These are phyloP conservation scores for Melitaea athalia DNA, from an alignment of 2,888 invertebrate genomes.

Conservation along the genomic window DNA sequence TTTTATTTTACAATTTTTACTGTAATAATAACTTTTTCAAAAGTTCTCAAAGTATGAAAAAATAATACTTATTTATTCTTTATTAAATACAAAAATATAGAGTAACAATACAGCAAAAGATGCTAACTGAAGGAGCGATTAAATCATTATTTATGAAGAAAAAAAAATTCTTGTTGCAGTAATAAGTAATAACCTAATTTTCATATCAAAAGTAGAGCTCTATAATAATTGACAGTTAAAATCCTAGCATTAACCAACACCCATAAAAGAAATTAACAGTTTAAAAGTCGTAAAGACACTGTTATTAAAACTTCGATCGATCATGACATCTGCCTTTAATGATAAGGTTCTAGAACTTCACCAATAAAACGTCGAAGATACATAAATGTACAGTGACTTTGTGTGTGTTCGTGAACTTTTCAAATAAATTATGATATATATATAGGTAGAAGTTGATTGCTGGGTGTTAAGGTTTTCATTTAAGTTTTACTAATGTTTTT, in stretches of 20 bases:
- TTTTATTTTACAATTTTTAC: too few relatives aligned
- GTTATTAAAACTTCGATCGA: slow-evolving; percentile 10
- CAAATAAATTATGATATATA: slow-evolving; percentile 3
- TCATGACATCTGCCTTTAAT: slow-evolving; percentile 10
- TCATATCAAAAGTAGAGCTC: background rate
- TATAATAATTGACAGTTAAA: slow-evolving; percentile 1
- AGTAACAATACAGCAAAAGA: too few relatives aligned
- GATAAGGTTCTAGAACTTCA: slow-evolving; percentile 5
- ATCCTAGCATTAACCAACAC: background rate
- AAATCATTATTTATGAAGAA: too few relatives aligned
- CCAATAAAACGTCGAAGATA: slow-evolving; percentile 9
- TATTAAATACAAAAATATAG: too few relatives aligned
- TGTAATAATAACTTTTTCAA: too few relatives aligned
- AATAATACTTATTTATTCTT: too few relatives aligned
- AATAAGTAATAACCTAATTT: background rate
- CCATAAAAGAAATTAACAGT: slow-evolving; percentile 2
- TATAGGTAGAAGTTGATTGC: background rate
- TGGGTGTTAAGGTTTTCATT: background rate
- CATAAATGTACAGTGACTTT: slow-evolving; percentile 9
- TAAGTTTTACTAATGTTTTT: background rate
- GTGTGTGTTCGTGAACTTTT: background rate
- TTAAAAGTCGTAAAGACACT: slow-evolving; percentile 2
- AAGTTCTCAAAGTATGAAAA: too few relatives aligned
- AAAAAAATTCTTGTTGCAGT: background rate
- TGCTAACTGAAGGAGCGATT: too few relatives aligned